phyloP scores from a whole-genome alignment of 2,797 vertebrate species.

The Carduelis carduelis region DNA sequence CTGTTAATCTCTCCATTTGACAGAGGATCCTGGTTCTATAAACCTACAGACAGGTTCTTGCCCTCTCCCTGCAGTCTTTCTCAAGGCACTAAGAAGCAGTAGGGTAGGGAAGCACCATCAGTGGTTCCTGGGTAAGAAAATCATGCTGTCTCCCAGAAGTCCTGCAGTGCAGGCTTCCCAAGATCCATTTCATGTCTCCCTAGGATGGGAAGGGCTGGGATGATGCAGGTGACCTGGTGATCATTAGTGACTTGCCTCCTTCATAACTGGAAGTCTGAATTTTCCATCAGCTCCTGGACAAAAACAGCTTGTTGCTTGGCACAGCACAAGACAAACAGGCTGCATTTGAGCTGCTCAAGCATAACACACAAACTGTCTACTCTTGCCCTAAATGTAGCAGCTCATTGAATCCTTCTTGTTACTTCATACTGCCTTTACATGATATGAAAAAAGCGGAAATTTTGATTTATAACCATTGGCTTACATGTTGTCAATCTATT shows the following conservation, averaged over 20 bases:
- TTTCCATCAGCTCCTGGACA: not conserved
- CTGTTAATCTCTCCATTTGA: not conserved
- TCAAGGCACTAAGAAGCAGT: not conserved
- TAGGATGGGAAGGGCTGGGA: not conserved
- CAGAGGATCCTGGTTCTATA: not conserved
- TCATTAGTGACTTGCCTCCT: not conserved
- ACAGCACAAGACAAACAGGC: not conserved
- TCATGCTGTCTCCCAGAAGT: accelerated
- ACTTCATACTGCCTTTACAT: not conserved
- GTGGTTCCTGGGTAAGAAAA: not conserved
- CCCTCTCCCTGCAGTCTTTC: not conserved
- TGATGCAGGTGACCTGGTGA: not conserved
- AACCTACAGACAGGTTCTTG: not conserved
- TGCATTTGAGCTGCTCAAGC: not conserved
- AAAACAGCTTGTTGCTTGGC: not conserved
- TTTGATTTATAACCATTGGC: not conserved
- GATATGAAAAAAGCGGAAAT: not conserved
- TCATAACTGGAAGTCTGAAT: not conserved
- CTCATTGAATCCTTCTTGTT: not conserved
- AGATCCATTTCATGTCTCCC: not conserved
- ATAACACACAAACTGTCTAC: not conserved
- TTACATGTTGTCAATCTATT: not conserved
- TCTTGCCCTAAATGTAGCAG: not conserved
- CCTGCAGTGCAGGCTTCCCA: not conserved
- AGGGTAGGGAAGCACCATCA: not conserved